These are phyloP conservation scores for Ageneiosus marmoratus DNA, from an alignment of 2,113 vertebrate species.

Conservation along the genomic window DNA sequence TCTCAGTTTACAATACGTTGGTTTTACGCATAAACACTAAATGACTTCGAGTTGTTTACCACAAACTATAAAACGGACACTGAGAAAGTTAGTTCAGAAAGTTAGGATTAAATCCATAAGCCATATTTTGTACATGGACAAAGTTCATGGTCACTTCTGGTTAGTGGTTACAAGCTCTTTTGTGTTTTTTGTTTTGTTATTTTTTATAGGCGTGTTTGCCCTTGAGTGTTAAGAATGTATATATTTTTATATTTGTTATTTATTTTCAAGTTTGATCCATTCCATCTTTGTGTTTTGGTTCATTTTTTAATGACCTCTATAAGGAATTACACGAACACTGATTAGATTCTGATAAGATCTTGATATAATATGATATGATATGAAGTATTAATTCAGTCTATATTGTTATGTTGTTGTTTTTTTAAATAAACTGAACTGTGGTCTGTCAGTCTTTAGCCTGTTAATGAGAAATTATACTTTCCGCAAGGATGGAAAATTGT, in stretches of 20 bases:
- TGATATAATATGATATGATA: neutral
- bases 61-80: neutral
- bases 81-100: neutral
- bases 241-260: slow-evolving; percentile 31
- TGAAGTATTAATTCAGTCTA: neutral
- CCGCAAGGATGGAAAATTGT: neutral
- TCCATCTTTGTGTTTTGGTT: neutral
- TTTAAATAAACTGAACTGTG: neutral
- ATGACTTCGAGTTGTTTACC: neutral
- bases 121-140: neutral
- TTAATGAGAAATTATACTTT: neutral
- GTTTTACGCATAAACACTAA: slow-evolving; percentile 3
- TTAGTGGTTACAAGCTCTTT: neutral
- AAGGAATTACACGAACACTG: neutral
- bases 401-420: neutral
- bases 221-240: neutral
- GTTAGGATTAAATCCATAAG: neutral
- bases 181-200: too few relatives aligned
- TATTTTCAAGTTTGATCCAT: neutral
- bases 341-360: too few relatives aligned
- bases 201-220: neutral
- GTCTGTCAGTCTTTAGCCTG: neutral
- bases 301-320: neutral
- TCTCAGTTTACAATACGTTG: too few relatives aligned
- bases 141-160: neutral